Conservation (phyloP, 2,888 invertebrate genomes). For the Osedax frankpressi region DNA sequence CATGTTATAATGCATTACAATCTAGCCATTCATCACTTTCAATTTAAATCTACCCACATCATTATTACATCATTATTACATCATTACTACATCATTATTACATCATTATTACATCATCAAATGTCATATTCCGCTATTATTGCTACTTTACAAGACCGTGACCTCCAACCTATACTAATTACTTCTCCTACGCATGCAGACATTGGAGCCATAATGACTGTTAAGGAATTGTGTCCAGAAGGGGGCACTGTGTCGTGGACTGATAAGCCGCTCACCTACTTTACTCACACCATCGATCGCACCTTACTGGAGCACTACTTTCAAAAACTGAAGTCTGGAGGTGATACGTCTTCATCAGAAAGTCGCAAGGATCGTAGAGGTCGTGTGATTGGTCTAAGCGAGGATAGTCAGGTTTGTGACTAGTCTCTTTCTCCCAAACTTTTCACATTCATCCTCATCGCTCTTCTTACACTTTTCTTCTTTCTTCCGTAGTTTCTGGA, state of each 20-base stretch:
- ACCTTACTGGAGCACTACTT: slow-evolving; percentile 77
- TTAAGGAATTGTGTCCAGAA: slow-evolving; percentile 84
- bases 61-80: too few species aligned
- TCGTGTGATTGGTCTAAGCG: slow-evolving; percentile 18
- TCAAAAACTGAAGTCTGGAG: slow-evolving; percentile 62
- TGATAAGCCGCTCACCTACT: slow-evolving; percentile 94
- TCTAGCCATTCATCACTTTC: too few species aligned
- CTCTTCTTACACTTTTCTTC: too few species aligned
- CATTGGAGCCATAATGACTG: slow-evolving; percentile 97
- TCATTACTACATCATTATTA: too few species aligned
- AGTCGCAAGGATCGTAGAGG: slow-evolving; percentile 20
- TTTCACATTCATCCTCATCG: not conserved
- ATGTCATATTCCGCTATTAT: too few species aligned
- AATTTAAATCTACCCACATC: too few species aligned
- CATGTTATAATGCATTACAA: too few species aligned
- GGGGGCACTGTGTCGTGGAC: slow-evolving; percentile 98
- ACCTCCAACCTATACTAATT: not conserved
- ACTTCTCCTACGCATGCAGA: slow-evolving; percentile 52
- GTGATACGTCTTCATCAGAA: slow-evolving; percentile 15
- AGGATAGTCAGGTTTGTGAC: slow-evolving; percentile 21
- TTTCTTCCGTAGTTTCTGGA: too few species aligned
- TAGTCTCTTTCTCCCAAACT: too few species aligned
- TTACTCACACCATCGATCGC: slow-evolving; percentile 91
- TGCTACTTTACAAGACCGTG: too few species aligned
- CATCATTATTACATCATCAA: too few species aligned